Conservation (phyloP, 2,888 invertebrate genomes). For the Hemistola chrysoprasaria region DNA sequence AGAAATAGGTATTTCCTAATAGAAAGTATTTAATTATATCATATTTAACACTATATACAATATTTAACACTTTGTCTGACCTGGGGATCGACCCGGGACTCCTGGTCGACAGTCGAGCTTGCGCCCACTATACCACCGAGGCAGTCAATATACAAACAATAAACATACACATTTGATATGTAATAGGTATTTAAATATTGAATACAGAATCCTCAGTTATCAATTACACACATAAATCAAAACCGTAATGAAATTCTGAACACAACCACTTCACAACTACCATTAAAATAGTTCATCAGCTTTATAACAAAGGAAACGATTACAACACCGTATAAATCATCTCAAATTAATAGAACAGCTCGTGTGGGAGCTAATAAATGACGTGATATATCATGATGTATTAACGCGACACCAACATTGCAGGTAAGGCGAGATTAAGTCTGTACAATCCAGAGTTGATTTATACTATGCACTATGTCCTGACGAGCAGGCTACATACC, state of each 20-base stretch:
- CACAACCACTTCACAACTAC: conserved; percentile 2
- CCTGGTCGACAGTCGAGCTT: too few species aligned
- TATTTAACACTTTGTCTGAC: too few species aligned
- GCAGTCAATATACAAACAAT: too few species aligned
- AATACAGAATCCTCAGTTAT: too few species aligned
- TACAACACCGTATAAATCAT: conserved; percentile 35
- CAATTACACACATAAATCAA: not conserved
- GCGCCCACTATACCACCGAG: too few species aligned
- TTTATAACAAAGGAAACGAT: conserved; percentile 23
- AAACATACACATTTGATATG: too few species aligned
- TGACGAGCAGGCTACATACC: too few species aligned
- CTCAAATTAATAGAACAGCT: conserved; percentile 37
- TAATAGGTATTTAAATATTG: too few species aligned
- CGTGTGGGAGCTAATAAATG: conserved; percentile 52
- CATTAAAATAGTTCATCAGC: conserved; percentile 16
- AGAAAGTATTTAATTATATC: too few species aligned
- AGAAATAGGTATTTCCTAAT: too few species aligned
- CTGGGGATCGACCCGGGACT: too few species aligned
- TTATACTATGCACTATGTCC: conserved; percentile 48
- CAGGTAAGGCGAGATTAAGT: conserved; percentile 61
- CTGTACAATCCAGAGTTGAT: conserved; percentile 49
- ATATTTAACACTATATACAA: too few species aligned
- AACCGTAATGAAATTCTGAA: not conserved
- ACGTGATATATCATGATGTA: conserved; percentile 66
- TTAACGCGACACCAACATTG: conserved; percentile 52